Conservation (phyloP, 2,113 vertebrate species). For the Isurus oxyrinchus region DNA sequence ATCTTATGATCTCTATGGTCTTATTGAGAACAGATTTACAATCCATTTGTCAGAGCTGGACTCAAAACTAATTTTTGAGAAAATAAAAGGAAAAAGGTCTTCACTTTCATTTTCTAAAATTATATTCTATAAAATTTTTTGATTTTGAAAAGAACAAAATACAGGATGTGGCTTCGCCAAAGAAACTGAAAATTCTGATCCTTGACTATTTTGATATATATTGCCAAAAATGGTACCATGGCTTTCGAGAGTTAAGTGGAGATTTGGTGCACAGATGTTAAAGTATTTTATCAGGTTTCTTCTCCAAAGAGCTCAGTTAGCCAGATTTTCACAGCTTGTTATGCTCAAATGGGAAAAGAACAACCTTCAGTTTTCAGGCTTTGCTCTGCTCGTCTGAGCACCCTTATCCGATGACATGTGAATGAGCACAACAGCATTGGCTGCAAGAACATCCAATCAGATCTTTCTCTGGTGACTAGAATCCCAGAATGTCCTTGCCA, state of each 20-base stretch:
- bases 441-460: constrained; percentile 22
- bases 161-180: background rate
- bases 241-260: constrained; percentile 5
- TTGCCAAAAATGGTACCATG: background rate
- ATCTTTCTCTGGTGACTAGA: constrained; percentile 37
- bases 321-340: constrained; percentile 19
- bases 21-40: background rate
- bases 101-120: background rate
- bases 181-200: background rate
- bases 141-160: background rate
- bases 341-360: constrained; percentile 4
- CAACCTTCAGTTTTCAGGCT: background rate
- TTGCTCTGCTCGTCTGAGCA: background rate
- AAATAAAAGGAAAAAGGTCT: background rate
- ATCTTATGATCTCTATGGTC: too few relatives aligned
- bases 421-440: background rate
- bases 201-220: background rate
- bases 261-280: background rate
- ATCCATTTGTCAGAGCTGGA: background rate
- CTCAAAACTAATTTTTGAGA: background rate
- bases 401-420: background rate
- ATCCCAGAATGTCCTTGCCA: constrained; percentile 49
- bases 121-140: background rate
- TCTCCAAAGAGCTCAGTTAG: background rate
- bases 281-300: constrained; percentile 10